A percentile compares a stretch with the other conserved stretches of the same genome.
These are phyloP conservation scores for Micromys minutus DNA, from an alignment of 2,113 vertebrate species.

Conservation along the genomic window DNA sequence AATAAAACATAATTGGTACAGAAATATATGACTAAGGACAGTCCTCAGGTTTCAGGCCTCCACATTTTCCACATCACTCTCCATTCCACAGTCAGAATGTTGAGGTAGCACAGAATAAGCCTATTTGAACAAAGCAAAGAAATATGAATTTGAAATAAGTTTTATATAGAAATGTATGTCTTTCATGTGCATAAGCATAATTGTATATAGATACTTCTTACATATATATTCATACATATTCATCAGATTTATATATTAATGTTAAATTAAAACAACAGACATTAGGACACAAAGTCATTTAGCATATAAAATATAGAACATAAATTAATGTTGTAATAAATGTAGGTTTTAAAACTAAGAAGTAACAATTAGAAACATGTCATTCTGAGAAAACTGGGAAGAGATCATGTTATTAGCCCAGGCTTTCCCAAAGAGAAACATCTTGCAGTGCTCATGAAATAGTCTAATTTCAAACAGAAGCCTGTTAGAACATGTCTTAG, in stretches of 20 bases:
- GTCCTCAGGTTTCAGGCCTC: neutral
- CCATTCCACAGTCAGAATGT: neutral
- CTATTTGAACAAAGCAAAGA: neutral
- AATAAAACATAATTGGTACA: neutral
- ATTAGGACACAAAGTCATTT: neutral
- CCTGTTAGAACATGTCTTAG: neutral
- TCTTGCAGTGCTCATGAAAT: neutral
- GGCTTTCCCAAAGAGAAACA: neutral
- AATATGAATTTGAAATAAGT: neutral
- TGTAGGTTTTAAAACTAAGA: neutral
- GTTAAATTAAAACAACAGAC: neutral
- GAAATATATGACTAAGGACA: neutral
- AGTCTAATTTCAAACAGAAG: neutral
- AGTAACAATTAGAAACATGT: neutral
- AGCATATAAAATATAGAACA: neutral
- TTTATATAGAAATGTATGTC: conserved; percentile 37
- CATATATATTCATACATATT: neutral
- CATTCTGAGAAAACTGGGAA: neutral
- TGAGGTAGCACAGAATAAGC: neutral
- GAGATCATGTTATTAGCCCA: neutral
- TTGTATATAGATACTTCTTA: neutral
- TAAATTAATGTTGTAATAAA: neutral
- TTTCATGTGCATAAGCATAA: neutral
- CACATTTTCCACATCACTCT: neutral
- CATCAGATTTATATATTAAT: neutral